phyloP scores from a whole-genome alignment of 2,113 vertebrate species.

The Anoplopoma fimbria region DNA sequence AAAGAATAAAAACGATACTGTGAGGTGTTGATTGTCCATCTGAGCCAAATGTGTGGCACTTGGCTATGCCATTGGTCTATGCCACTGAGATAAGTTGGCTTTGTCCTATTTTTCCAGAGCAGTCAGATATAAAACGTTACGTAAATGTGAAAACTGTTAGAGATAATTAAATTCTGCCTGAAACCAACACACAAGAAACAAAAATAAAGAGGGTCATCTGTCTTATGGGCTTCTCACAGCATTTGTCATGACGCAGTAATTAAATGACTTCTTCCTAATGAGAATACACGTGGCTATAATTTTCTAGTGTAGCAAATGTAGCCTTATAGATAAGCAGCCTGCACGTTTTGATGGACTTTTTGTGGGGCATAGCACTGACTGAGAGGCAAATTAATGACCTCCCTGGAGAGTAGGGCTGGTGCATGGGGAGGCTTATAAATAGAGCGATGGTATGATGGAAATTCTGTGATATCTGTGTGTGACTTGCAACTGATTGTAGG shows the following conservation, averaged over 20 bases:
- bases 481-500: constrained; percentile 57
- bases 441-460: constrained; percentile 72
- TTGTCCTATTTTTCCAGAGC: constrained; percentile 51
- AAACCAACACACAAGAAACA: constrained; percentile 30
- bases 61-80: not conserved
- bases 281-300: constrained; percentile 48
- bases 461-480: constrained; percentile 59
- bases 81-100: constrained; percentile 10
- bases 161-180: constrained; percentile 34
- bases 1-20: constrained; percentile 22
- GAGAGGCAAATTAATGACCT: constrained; percentile 80
- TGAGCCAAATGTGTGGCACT: constrained; percentile 11
- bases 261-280: constrained; percentile 57
- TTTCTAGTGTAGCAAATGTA: constrained; percentile 47
- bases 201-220: constrained; percentile 42
- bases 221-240: constrained; percentile 29
- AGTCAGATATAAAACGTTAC: constrained; percentile 32
- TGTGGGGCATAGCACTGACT: constrained; percentile 75
- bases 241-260: constrained; percentile 57
- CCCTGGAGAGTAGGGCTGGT: constrained; percentile 64
- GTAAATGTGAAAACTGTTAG: constrained; percentile 2
- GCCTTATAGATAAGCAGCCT: constrained; percentile 63
- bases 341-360: constrained; percentile 75
- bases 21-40: not conserved
- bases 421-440: constrained; percentile 76